phyloP scores from a whole-genome alignment of 2,113 vertebrate species.

The Daphoenositta chrysoptera region DNA sequence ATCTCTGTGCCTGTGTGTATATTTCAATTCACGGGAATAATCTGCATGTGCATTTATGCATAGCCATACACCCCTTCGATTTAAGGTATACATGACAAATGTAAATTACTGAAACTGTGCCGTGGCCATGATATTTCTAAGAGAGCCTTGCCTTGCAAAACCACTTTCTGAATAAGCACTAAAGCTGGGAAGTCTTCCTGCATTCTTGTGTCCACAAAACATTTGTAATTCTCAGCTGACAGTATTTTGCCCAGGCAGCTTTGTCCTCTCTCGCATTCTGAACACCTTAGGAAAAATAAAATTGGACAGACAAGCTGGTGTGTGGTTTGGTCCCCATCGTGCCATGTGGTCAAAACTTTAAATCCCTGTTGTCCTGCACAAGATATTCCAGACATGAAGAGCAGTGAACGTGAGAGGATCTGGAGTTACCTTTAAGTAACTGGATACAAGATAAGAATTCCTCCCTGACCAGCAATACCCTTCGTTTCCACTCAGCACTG shows the following conservation, averaged over 20 bases:
- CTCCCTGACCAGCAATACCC: background rate
- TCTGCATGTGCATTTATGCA: accelerated
- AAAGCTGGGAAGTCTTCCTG: background rate
- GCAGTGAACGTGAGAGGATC: background rate
- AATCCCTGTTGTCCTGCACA: background rate
- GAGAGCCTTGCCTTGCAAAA: background rate
- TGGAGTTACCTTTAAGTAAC: background rate
- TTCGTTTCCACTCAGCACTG: background rate
- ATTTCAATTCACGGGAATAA: background rate
- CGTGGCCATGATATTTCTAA: background rate
- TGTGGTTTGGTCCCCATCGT: background rate
- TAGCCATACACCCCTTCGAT: background rate
- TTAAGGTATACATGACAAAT: background rate
- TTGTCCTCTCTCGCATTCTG: background rate
- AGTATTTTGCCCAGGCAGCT: background rate
- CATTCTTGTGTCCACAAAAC: background rate
- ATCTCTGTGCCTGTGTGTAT: accelerated
- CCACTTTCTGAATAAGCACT: background rate
- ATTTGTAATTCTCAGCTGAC: background rate
- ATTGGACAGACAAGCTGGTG: background rate
- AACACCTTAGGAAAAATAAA: background rate
- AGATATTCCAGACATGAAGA: background rate
- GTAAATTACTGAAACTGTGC: background rate
- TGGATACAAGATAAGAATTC: background rate
- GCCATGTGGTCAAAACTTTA: background rate